These are phyloP conservation scores for Calyptommatus sinebrachiatus DNA, from an alignment of 2,113 vertebrate genomes.

Conservation along the genomic window DNA sequence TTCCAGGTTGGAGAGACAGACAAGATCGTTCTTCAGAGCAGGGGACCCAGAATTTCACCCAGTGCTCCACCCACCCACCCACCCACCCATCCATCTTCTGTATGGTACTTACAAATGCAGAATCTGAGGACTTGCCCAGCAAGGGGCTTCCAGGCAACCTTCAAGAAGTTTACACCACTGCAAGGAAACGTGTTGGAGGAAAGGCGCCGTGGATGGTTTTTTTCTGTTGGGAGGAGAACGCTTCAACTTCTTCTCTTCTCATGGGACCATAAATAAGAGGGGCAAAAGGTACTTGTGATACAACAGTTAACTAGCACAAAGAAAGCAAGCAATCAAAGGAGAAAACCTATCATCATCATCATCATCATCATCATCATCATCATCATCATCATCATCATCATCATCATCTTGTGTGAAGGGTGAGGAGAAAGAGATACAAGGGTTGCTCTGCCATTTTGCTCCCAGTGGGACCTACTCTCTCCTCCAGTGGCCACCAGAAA, in stretches of 20 bases:
- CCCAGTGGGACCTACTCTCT: too few species aligned
- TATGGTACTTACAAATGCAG: slow-evolving; percentile 79
- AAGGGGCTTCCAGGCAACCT: slow-evolving; percentile 84
- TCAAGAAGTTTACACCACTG: slow-evolving; percentile 84
- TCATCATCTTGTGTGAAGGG: too few species aligned
- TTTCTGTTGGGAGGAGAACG: slow-evolving; percentile 30
- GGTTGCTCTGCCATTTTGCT: too few species aligned
- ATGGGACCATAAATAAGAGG: not conserved
- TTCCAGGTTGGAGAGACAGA: too few species aligned
- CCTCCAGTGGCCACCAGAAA: not conserved
- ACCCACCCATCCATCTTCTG: not conserved
- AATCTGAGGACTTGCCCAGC: slow-evolving; percentile 82
- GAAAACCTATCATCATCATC: not conserved
- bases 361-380: too few species aligned
- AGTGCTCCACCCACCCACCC: too few species aligned
- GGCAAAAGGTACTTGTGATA: not conserved
- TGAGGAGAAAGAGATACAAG: too few species aligned
- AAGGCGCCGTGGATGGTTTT: slow-evolving; percentile 67
- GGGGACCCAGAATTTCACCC: not conserved
- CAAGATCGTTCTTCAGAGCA: too few species aligned
- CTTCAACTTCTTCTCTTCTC: slow-evolving; percentile 64
- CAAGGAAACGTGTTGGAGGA: slow-evolving; percentile 75
- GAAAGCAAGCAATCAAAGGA: not conserved
- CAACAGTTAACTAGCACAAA: not conserved
- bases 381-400: too few species aligned